phyloP scores from a whole-genome alignment of 2,113 vertebrate genomes.

The Pongo pygmaeus region DNA sequence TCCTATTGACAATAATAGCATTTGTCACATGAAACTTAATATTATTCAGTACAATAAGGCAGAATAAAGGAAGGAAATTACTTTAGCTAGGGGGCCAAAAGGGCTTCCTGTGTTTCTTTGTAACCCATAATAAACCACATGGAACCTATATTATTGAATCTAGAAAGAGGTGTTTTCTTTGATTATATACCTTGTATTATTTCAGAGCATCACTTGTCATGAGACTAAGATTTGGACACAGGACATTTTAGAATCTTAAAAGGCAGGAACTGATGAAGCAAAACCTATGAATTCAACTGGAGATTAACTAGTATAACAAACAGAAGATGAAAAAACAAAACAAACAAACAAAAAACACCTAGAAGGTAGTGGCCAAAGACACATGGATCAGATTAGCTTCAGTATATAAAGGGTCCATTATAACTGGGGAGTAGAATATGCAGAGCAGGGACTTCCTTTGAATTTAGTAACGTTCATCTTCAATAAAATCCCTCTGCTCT shows the following conservation, averaged over 20 bases:
- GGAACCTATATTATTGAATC: neutral
- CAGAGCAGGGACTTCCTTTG: neutral
- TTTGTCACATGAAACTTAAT: slow-evolving; percentile 58
- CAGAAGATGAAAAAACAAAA: neutral
- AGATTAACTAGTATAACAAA: neutral
- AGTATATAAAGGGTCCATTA: no score
- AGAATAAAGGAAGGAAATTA: slow-evolving; percentile 45
- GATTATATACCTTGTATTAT: neutral
- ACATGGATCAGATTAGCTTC: neutral
- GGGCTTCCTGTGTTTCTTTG: slow-evolving; percentile 51
- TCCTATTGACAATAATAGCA: slow-evolving; percentile 47
- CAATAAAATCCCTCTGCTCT: neutral
- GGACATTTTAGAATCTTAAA: neutral
- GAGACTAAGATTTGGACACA: neutral
- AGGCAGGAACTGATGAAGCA: neutral
- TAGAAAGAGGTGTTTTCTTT: neutral
- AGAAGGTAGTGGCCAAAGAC: neutral
- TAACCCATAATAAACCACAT: neutral
- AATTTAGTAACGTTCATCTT: neutral
- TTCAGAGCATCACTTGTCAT: neutral
- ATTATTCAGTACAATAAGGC: slow-evolving; percentile 42
- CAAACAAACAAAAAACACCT: neutral
- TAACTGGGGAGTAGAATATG: rapidly evolving
- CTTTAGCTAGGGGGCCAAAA: neutral
- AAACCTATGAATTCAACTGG: neutral